Conservation (phyloP, 1,140 invertebrate species). For the Leucophenga varia region DNA sequence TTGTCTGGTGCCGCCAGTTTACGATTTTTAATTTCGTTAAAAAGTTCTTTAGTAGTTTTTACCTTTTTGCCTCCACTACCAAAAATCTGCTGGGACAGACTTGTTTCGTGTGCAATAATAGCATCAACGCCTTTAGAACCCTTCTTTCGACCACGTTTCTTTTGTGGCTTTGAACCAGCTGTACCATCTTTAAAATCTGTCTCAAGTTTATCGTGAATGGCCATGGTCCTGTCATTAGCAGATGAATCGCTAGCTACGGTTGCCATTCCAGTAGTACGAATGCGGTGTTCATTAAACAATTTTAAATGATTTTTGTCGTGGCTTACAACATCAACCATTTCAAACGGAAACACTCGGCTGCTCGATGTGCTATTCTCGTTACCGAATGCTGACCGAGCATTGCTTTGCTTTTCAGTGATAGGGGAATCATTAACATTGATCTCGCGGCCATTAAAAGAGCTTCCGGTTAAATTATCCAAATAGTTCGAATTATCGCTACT, state of each 20-base stretch:
- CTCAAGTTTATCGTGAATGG: no score
- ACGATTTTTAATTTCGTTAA: conserved; percentile 74
- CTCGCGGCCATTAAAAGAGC: no score
- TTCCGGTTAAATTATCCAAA: conserved; percentile 15
- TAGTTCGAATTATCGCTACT: conserved; percentile 11
- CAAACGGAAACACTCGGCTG: no score
- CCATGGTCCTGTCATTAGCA: no score
- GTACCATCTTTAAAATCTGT: no score
- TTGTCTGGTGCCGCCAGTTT: conserved; percentile 35
- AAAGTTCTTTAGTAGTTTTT: conserved; percentile 81
- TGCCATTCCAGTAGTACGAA: no score
- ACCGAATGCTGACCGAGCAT: neutral
- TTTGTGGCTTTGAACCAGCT: conserved; percentile 27
- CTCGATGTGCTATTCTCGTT: neutral
- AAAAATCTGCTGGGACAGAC: conserved; percentile 43
- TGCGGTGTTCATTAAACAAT: no score
- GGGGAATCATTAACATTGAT: no score
- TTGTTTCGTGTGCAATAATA: conserved; percentile 41
- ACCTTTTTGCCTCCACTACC: conserved; percentile 68
- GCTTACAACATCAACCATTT: no score
- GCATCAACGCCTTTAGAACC: conserved; percentile 65
- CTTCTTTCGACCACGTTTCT: conserved; percentile 70
- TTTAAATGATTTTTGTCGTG: no score
- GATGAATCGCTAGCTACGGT: no score
- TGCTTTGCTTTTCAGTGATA: neutral